Conservation (phyloP, 2,888 invertebrate species). For the Amblyjoppa fuscipennis region DNA sequence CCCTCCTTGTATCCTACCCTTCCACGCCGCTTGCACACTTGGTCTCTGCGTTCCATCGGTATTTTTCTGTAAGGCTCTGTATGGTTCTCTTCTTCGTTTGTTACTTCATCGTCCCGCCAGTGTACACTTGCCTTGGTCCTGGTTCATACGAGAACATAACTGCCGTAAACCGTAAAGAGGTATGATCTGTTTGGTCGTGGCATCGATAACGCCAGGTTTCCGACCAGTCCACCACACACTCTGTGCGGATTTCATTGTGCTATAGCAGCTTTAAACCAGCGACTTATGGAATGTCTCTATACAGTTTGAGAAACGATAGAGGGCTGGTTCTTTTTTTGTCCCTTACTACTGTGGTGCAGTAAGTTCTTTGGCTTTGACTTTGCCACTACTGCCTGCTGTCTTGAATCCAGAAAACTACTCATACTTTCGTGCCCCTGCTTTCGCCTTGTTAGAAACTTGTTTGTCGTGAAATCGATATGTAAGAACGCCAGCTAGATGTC, state of each 20-base stretch:
- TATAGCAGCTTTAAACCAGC: neutral
- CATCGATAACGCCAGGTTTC: conserved; percentile 46
- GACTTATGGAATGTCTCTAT: conserved; percentile 1
- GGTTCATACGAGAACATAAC: conserved; percentile 16
- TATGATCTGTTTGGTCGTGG: conserved; percentile 4
- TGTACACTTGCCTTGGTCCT: neutral
- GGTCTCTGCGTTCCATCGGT: conserved; percentile 3
- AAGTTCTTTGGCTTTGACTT: neutral
- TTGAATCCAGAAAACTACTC: no score
- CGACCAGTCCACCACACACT: neutral
- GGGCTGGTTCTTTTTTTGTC: neutral
- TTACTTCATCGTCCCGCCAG: conserved; percentile 18
- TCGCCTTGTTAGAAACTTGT: neutral
- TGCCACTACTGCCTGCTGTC: neutral
- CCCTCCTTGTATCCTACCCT: conserved; percentile 41
- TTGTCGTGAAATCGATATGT: no score
- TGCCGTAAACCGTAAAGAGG: conserved; percentile 42
- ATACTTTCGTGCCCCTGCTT: no score
- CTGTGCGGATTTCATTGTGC: neutral
- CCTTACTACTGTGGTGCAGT: neutral
- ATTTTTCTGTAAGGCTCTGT: neutral
- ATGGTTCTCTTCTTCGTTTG: conserved; percentile 14
- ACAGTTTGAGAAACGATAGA: neutral
- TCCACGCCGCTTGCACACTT: conserved; percentile 24
- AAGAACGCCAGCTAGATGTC: no score